Base-by-base conservation (phyloP, 2,797 vertebrate genomes). In the Chlorospingus semifuscus region DNA sequence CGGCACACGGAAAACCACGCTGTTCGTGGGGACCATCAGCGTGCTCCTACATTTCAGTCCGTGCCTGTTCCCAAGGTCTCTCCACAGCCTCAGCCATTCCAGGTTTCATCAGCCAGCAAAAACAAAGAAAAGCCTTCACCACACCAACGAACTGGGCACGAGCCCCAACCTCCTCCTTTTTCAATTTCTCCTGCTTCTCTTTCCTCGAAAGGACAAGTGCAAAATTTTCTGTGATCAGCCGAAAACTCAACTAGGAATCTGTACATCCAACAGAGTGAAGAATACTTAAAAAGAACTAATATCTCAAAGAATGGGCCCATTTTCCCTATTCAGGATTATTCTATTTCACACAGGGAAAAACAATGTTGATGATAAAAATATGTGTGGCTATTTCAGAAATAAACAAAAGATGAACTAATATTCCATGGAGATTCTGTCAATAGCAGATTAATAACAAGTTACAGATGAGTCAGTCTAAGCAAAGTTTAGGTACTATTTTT, bases 381-480 rank as follows among this genome's bases (percentile, higher is more conserved):
- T 6, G 22, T 32, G 32, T 23, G 59, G 29, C 70, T 77, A 77
- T 37, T 91, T 76, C 52, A 87, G 55, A 53, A 90, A 72, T 30
- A 74, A 86, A 76, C 32, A 68, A 74, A 90, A 71, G 13, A 55
- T 32, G 63, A 89, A 68, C 36, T 66, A 46, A 57, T 65, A 85
- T 61, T 78, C 60, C 64, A 37, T 11, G 30, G n/a, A 46, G 37
- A 34, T 83, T 79, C 74, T 87, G 52, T 77, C 90, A 93, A 49
- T 22, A 93, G 49, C 21, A 60, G 39, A 59, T 83, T 84, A 92
- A 87, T 87, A 87, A 15, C 52, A 66, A 76, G n/a, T 63, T 88
- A 82, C 34, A 41, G 57, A 68, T 71, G 69, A 74, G 39, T 56
- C 44, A 69, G 83, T 37, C 27, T 56, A 55, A 92, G 49, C 47